Percentiles rank a stretch among this genome's conserved stretches.
Conservation (phyloP, 1,140 invertebrate species). For the Lepidurus arcticus region DNA sequence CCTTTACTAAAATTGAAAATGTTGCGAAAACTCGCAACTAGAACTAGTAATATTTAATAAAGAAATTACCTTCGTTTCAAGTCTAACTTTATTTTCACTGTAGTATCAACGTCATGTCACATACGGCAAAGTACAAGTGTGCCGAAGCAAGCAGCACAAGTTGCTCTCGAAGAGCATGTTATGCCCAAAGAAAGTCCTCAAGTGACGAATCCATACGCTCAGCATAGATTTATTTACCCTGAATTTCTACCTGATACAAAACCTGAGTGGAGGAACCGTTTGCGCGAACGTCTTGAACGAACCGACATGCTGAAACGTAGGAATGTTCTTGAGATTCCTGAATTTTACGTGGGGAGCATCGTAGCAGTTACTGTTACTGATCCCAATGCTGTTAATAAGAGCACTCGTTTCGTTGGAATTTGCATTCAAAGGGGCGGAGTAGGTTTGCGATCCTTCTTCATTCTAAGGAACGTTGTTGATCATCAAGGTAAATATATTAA, state of each 20-base stretch:
- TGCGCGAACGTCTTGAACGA: constrained; percentile 84
- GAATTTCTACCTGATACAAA: constrained; percentile 91
- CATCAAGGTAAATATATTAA: constrained; percentile 56
- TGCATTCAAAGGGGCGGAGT: constrained; percentile 77
- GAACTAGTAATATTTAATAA: no score
- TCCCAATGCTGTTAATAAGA: constrained; percentile 74
- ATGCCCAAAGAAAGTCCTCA: background rate
- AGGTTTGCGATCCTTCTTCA: constrained; percentile 77
- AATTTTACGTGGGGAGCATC: constrained; percentile 94
- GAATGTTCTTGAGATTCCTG: constrained; percentile 78
- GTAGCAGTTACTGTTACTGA: constrained; percentile 88
- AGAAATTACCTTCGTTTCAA: no score
- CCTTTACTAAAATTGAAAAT: no score
- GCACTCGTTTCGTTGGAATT: constrained; percentile 89
- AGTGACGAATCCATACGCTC: constrained; percentile 35
- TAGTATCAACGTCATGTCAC: background rate
- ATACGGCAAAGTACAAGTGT: background rate
- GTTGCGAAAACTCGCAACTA: no score
- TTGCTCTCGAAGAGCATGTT: background rate
- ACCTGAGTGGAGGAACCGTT: constrained; percentile 63
- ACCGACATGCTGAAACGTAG: constrained; percentile 87
- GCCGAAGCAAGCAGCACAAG: background rate
- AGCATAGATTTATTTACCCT: constrained; percentile 74
- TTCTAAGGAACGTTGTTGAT: constrained; percentile 88
- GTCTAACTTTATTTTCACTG: no score